Base-by-base conservation (phyloP, 2,888 invertebrate species). In the Philereme transversata region DNA sequence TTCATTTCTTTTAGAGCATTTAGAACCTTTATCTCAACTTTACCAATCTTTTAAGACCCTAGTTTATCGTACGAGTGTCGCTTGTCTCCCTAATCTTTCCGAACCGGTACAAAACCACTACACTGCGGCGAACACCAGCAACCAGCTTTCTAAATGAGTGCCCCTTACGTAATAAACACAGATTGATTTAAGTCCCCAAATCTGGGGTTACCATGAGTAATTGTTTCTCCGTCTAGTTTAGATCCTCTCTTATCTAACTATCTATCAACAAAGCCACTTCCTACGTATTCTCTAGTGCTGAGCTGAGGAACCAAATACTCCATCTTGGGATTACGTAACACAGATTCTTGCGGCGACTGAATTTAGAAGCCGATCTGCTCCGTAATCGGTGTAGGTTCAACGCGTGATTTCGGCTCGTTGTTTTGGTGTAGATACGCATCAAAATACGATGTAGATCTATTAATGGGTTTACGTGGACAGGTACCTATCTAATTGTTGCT, bases 261-360 rank as follows among this genome's bases (percentile, higher is more conserved):
- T 58, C 52, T 58, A 58, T 58, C 52, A 53, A 53, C 52, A 35
- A 34, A 40, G 40, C 46, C 53, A 9, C 43, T 43, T 10, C 22
- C 55, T 52, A 22, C 36, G n/a, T 53, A 53, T 50, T 59, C 53
- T 59, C 48, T 53, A 46, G 49, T 54, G 59, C 53, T 50, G 53
- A 59, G 45, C 59, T 53, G 40, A 46, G 64, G 72, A 79, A 77
- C 82, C 81, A 77, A 82, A 75, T 82, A 79, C 81, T 87, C 84
- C 73, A 82, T 88, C 88, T 85, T 70, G 69, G 87, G 87, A 87
- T 88, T 88, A 87, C 70, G 70, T 68, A 79, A 80, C 78, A 81
- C 73, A 77, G 74, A 78, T 77, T 77, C 78, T 74, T 81, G 83
- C 70, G 83, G 81, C 76, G 70, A 67, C 65, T 68, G 70, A 57